A percentile compares a stretch with the other conserved stretches of the same genome.
phyloP scores from a whole-genome alignment of 2,888 invertebrate species.

The Leptinotarsa rubiginosa region DNA sequence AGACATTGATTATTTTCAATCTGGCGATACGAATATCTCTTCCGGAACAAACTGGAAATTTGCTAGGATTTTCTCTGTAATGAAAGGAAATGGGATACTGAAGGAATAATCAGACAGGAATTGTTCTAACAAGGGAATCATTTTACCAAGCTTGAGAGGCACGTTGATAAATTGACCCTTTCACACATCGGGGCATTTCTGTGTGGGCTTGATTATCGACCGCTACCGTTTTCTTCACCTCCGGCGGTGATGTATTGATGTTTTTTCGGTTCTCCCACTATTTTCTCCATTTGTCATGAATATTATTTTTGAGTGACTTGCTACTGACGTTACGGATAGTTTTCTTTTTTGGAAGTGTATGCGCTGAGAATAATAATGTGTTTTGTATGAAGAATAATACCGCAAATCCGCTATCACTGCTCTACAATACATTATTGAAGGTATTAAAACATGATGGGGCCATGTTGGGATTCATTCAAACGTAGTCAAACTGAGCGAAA shows the following conservation, averaged over 20 bases:
- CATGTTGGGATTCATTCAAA: too few relatives aligned
- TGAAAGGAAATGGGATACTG: slow-evolving; percentile 8
- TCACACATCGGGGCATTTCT: slow-evolving; percentile 14
- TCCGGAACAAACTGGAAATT: slow-evolving; percentile 1
- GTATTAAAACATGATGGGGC: too few relatives aligned
- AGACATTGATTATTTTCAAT: too few relatives aligned
- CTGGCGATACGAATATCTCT: neutral
- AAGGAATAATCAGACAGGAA: slow-evolving; percentile 11
- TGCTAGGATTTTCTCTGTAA: neutral
- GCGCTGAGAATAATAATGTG: too few relatives aligned
- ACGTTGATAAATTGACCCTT: slow-evolving; percentile 14
- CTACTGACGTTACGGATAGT: too few relatives aligned
- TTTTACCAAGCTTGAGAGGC: slow-evolving; percentile 7
- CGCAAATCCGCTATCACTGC: too few relatives aligned
- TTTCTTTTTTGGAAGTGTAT: too few relatives aligned
- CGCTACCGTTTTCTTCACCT: slow-evolving; percentile 6
- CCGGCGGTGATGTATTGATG: neutral
- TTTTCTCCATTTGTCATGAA: neutral
- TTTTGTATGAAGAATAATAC: too few relatives aligned
- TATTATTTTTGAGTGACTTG: too few relatives aligned
- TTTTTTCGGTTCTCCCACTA: neutral
- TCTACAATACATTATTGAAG: too few relatives aligned
- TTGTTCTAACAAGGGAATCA: slow-evolving; percentile 10
- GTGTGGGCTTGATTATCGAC: slow-evolving; percentile 8
- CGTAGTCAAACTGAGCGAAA: too few relatives aligned